A percentile compares a stretch with the other conserved stretches of the same genome.
These are phyloP conservation scores for Poeciliopsis turrubarensis DNA, from an alignment of 2,113 vertebrate species.

Conservation along the genomic window DNA sequence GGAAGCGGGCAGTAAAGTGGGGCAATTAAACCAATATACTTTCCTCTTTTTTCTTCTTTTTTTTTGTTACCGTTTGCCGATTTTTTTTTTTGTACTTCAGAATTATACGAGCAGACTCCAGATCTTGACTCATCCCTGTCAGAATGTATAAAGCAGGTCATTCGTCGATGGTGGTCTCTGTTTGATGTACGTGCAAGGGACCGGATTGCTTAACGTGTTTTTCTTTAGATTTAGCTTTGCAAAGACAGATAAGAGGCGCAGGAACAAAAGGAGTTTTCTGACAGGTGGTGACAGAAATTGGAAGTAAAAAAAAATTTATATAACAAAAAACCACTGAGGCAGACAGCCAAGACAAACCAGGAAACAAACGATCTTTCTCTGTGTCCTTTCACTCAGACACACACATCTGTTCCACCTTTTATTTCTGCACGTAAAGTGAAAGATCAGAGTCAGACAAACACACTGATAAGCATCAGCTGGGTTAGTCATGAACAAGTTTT, in stretches of 20 bases:
- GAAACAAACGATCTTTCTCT: constrained; percentile 51
- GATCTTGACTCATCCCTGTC: constrained; percentile 1
- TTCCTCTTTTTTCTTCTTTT: constrained; percentile 16
- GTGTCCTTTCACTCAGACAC: constrained; percentile 35
- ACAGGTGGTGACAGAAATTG: constrained; percentile 61
- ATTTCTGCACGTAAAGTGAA: constrained; percentile 55
- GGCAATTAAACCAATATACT: constrained; percentile 57
- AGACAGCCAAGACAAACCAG: constrained; percentile 40
- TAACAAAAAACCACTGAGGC: neutral
- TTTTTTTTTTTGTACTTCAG: constrained; percentile 10
- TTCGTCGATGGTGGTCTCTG: neutral
- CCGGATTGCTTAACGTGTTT: constrained; percentile 16
- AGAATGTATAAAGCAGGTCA: neutral
- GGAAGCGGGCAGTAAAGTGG: constrained; percentile 51
- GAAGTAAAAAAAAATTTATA: constrained; percentile 16
- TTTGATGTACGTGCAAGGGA: neutral
- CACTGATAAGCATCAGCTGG: constrained; percentile 68
- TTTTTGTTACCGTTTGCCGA: too few species aligned
- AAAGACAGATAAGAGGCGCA: constrained; percentile 11
- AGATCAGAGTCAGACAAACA: constrained; percentile 62
- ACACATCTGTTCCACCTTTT: constrained; percentile 65
- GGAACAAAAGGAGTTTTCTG: constrained; percentile 37
- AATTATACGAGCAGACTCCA: constrained; percentile 15
- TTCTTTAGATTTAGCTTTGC: constrained; percentile 7
- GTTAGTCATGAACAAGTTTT: constrained; percentile 54